These are phyloP conservation scores for Pogonus chalceus DNA, from an alignment of 1,140 invertebrate species.

Conservation along the genomic window DNA sequence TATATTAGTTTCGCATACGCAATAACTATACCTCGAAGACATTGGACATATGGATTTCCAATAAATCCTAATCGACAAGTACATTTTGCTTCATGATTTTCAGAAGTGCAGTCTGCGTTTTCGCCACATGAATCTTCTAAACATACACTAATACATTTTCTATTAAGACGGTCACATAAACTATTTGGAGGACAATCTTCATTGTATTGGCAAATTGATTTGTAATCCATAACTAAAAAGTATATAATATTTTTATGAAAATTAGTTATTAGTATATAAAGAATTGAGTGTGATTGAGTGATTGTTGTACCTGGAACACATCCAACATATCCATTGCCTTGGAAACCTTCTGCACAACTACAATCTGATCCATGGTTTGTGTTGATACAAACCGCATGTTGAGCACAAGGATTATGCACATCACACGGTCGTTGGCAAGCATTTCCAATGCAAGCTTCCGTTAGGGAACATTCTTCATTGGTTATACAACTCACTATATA, in stretches of 20 bases:
- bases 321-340: slow-evolving; percentile 74
- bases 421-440: slow-evolving; percentile 74
- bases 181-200: slow-evolving; percentile 77
- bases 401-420: slow-evolving; percentile 69
- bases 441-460: slow-evolving; percentile 69
- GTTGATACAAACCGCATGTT: slow-evolving; percentile 77
- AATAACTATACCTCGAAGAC: slow-evolving; percentile 43
- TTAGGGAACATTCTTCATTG: slow-evolving; percentile 69
- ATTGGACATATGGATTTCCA: slow-evolving; percentile 71
- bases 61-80: slow-evolving; percentile 62
- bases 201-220: slow-evolving; percentile 76
- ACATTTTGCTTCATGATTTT: slow-evolving; percentile 68
- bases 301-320: slow-evolving; percentile 59
- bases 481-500: slow-evolving; percentile 66
- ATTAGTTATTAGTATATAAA: background rate
- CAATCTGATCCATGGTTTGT: slow-evolving; percentile 79
- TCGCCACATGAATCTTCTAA: slow-evolving; percentile 70
- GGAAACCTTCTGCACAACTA: slow-evolving; percentile 70
- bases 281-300: background rate
- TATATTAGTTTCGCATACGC: background rate
- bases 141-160: slow-evolving; percentile 76
- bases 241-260: background rate
- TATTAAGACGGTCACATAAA: slow-evolving; percentile 69
- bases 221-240: slow-evolving; percentile 48
- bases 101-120: slow-evolving; percentile 69